These are phyloP conservation scores for Calidris pygmaea DNA, from an alignment of 2,113 vertebrate genomes.

Conservation along the genomic window DNA sequence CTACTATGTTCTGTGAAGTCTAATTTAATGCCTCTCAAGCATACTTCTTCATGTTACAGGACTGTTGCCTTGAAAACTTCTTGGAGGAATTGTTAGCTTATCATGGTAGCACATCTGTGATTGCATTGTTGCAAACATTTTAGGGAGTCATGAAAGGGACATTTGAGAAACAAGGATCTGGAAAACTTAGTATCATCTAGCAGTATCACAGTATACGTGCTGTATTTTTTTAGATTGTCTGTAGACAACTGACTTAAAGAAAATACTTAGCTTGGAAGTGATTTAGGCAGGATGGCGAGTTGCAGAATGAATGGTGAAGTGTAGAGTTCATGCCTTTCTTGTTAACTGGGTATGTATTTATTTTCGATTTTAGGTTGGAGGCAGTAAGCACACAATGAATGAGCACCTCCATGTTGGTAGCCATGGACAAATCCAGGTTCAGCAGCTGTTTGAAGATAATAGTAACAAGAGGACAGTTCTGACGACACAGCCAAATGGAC, in stretches of 20 bases:
- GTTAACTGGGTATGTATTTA: conserved; percentile 57
- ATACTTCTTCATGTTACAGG: neutral
- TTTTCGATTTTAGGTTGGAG: conserved; percentile 80
- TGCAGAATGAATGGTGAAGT: neutral
- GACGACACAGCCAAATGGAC: conserved; percentile 92
- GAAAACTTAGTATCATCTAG: neutral
- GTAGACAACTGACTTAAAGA: neutral
- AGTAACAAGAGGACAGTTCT: conserved; percentile 92
- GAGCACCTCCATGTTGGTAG: conserved; percentile 82
- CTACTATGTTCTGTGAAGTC: neutral
- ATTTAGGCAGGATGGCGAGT: neutral
- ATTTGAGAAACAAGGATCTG: neutral
- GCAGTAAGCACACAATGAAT: conserved; percentile 87
- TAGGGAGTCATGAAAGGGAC: conserved; percentile 6
- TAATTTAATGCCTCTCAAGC: neutral
- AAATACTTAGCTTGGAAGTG: neutral
- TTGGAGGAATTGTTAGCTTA: neutral
- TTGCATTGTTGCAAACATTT: conserved; percentile 17
- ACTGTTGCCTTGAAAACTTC: neutral
- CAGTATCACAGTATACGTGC: neutral
- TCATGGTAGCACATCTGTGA: neutral
- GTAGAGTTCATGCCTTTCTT: neutral
- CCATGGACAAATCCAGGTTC: conserved; percentile 88
- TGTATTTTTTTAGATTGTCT: neutral
- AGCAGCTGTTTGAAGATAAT: conserved; percentile 93